These are phyloP conservation scores for Drosophila sp. DNA, from an alignment of 1,140 invertebrate genomes.

Conservation along the genomic window DNA sequence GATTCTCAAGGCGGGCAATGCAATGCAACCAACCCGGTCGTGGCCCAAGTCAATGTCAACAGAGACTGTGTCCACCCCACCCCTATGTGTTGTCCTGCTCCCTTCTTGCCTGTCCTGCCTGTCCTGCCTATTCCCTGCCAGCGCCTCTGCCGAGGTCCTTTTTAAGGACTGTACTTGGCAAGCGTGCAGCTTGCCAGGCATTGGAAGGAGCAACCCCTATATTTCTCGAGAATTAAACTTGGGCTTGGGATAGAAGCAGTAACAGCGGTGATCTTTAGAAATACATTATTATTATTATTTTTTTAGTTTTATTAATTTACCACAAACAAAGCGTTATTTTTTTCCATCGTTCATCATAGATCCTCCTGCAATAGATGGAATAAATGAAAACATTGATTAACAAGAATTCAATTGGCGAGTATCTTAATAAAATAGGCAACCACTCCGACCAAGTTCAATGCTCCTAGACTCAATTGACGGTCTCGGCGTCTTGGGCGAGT, in stretches of 20 bases:
- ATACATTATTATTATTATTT: no score
- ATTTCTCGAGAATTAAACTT: constrained; percentile 35
- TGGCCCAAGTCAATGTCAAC: constrained; percentile 74
- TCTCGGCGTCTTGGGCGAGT: constrained; percentile 22
- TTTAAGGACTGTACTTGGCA: constrained; percentile 60
- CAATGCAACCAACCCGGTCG: constrained; percentile 34
- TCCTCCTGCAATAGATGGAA: constrained; percentile 72
- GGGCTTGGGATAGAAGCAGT: constrained; percentile 30
- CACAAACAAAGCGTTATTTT: constrained; percentile 84
- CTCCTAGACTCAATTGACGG: constrained; percentile 32
- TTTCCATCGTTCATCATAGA: constrained; percentile 84
- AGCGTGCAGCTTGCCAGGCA: constrained; percentile 70
- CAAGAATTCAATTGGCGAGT: background rate
- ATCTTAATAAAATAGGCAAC: constrained; percentile 25
- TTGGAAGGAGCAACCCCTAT: constrained; percentile 54
- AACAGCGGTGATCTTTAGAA: constrained; percentile 37
- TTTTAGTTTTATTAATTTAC: constrained; percentile 57
- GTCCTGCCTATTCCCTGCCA: no score
- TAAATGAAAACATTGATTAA: constrained; percentile 9
- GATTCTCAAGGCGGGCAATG: no score
- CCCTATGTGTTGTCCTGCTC: constrained; percentile 30
- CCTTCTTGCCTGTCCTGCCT: constrained; percentile 12
- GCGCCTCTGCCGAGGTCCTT: constrained; percentile 11
- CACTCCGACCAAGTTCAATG: constrained; percentile 68
- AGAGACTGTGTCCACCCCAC: constrained; percentile 48